Conservation (phyloP, 2,113 vertebrate species). For the Butastur rufipennis region DNA sequence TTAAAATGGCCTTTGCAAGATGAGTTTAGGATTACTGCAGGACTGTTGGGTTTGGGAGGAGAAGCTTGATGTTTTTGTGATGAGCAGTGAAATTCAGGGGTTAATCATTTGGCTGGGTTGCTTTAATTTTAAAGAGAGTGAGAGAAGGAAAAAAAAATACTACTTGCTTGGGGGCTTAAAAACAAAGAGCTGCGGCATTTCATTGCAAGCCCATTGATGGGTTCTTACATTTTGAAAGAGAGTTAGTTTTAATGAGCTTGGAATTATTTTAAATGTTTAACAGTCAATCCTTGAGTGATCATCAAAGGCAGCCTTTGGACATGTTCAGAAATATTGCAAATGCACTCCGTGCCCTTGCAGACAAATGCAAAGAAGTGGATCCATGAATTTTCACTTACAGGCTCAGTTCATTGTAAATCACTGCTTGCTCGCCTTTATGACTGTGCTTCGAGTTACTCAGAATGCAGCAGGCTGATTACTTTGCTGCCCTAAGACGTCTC, state of each 20-base stretch:
- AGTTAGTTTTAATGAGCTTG: slow-evolving; percentile 49
- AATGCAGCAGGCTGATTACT: slow-evolving; percentile 44
- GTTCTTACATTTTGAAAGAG: slow-evolving; percentile 28
- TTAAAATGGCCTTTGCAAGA: neutral
- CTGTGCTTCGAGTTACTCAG: slow-evolving; percentile 20
- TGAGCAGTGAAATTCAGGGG: neutral
- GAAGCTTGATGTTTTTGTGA: neutral
- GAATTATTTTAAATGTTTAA: slow-evolving; percentile 54
- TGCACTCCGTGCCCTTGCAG: slow-evolving; percentile 3
- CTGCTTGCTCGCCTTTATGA: slow-evolving; percentile 9
- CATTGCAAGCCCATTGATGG: slow-evolving; percentile 9
- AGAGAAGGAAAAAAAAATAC: neutral
- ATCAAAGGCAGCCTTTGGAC: slow-evolving; percentile 49
- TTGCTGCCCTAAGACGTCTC: neutral
- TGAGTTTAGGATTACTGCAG: neutral
- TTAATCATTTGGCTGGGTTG: neutral
- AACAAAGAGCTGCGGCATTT: slow-evolving; percentile 14
- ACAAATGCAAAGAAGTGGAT: slow-evolving; percentile 33
- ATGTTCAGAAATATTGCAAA: slow-evolving; percentile 46
- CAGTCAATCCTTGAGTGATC: slow-evolving; percentile 56
- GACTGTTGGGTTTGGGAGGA: neutral
- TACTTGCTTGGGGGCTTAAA: slow-evolving; percentile 16
- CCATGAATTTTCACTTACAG: slow-evolving; percentile 48
- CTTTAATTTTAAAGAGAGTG: slow-evolving; percentile 6
- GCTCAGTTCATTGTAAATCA: slow-evolving; percentile 54